Conservation (phyloP, 2,797 vertebrate genomes). For the Platyrinchus mystaceus region DNA sequence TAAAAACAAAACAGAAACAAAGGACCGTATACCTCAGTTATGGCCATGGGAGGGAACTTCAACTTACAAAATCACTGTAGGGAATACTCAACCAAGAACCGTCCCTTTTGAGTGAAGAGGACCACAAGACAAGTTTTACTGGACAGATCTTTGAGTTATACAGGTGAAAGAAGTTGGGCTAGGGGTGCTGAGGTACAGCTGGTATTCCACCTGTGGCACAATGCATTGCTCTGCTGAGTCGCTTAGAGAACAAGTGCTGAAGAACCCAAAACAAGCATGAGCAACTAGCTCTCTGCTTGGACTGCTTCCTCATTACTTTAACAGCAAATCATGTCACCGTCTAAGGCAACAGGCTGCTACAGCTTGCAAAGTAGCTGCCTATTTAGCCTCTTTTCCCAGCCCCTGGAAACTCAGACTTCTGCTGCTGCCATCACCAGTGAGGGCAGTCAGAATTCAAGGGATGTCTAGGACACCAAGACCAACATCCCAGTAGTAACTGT, state of each 20-base stretch:
- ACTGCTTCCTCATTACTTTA: background rate
- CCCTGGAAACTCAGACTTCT: background rate
- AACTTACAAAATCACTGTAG: background rate
- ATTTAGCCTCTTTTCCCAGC: background rate
- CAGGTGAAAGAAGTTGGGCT: background rate
- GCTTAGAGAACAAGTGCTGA: background rate
- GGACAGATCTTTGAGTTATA: background rate
- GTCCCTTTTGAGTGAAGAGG: background rate
- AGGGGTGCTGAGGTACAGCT: background rate
- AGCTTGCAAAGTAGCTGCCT: background rate
- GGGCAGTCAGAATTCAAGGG: background rate
- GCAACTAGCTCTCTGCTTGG: background rate
- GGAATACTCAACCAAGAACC: background rate
- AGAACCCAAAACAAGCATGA: background rate
- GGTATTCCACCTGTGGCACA: background rate
- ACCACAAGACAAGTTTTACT: background rate
- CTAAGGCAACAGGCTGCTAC: background rate
- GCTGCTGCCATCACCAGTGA: background rate
- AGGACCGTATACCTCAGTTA: background rate
- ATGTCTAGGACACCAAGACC: background rate
- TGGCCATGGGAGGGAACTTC: background rate
- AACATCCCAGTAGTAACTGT: background rate
- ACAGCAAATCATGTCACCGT: background rate
- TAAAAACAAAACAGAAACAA: conserved; percentile 7
- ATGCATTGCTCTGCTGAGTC: background rate